A percentile compares a stretch with the other conserved stretches of the same genome.
phyloP scores from a whole-genome alignment of 2,113 vertebrate genomes.

The Psophia crepitans region DNA sequence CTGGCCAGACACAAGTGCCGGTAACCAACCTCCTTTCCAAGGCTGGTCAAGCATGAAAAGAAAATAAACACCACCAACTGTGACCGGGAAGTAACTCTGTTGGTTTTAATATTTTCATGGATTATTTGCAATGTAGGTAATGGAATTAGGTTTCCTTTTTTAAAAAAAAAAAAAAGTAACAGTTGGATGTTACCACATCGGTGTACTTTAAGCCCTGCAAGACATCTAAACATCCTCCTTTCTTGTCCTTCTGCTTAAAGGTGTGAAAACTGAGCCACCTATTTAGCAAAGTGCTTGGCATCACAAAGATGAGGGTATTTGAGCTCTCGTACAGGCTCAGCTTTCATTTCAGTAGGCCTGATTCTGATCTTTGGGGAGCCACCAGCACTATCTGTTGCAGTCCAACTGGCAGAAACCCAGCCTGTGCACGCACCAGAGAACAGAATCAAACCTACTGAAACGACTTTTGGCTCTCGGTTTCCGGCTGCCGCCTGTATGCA shows the following conservation, averaged over 20 bases:
- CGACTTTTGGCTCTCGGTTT: not conserved
- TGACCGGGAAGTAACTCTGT: not conserved
- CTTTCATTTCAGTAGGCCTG: not conserved
- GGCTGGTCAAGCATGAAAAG: not conserved
- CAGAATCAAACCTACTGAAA: not conserved
- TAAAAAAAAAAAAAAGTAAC: not conserved
- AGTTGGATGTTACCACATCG: not conserved
- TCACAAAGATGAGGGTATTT: not conserved
- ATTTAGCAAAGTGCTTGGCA: not conserved
- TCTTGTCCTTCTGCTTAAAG: not conserved
- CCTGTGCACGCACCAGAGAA: not conserved
- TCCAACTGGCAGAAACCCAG: not conserved
- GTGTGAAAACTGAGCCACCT: slow-evolving; percentile 19
- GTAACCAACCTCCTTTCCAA: not conserved
- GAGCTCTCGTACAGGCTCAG: not conserved
- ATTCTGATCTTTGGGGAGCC: not conserved
- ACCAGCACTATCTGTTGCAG: not conserved
- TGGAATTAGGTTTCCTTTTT: not conserved
- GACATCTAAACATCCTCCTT: not conserved
- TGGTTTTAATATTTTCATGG: not conserved
- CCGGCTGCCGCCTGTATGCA: not conserved
- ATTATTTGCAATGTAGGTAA: not conserved
- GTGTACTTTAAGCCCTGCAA: not conserved
- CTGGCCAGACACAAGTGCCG: not conserved
- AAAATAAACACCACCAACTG: not conserved